Base-by-base conservation (phyloP, 2,888 invertebrate genomes). In the Lymantria monacha region DNA sequence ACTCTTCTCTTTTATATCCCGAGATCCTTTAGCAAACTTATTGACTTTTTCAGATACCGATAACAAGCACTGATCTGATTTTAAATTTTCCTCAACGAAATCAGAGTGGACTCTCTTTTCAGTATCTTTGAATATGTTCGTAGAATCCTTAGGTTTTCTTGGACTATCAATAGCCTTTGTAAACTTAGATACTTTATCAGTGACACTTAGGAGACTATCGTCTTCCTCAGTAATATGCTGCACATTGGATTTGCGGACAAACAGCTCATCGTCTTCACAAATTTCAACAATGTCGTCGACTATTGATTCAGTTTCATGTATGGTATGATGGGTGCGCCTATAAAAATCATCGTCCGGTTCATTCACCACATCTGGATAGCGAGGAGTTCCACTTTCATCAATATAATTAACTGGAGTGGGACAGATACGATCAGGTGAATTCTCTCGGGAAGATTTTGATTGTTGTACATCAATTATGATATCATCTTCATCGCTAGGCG, bases 381-480 rank as follows among this genome's bases (percentile, higher is more conserved):
- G 92, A 3, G 95, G 94, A 48, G 92, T 92, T 44, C 93, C 93
- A 1, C 92, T 91, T 54, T 93, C 93, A 44, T 93, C 93, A 45
- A 88, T 85, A 8, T 93, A 91, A 38, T 92, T 92, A 5, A 94
- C 91, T 0, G 95, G 95, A 9, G 93, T 93, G 0, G 95, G 95
- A 66, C 94, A 94, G 49, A 95, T 93, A 55, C 94, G 92, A 71
- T 95, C 95, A 0, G 95, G 95, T 5, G 95, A 95, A 46, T 94
- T 94, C 78, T 96, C 96, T 13, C 95, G 85, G 0, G 95, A 95
- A 45, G 95, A 95, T 79, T 94, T 95, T 0, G 95, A 95, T 73
- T 94, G 93, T 73, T 94, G 93, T 44, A 95, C 92, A 73, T 95
- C 94, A 51, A 95, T 93, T 31, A 94, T 91, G n/a, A 94, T 81